Evolutionary conservation across 2,888 invertebrate genomes (phyloP), one percentile per base, ranked within the genome.

Genomic region (Chaetogeoica ovagalla): DNA sequence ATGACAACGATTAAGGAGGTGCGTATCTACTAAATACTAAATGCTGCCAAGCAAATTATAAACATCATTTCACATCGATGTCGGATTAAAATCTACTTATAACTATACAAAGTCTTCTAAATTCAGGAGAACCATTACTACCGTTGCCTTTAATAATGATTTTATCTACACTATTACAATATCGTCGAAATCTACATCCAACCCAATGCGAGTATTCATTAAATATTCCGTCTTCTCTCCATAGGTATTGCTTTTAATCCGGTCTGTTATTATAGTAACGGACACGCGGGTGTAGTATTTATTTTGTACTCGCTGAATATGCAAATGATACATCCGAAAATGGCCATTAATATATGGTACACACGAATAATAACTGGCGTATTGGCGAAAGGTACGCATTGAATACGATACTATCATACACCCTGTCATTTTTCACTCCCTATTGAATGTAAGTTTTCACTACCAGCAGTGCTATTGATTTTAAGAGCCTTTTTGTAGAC

Each of bases 341-440:
- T 76, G 57, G 48, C 30, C 75, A 76, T 76, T 76, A 76, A 69
- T 76, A 69, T 76, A 76, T 48, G 48, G 69, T 76, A 60, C 69
- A 60, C 76, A 60, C 52, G 60, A 69, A 76, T 60, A 30, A 57
- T 59, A 43, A 65, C 74, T 63, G 63, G 74, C n/a, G 37, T 63
- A 74, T 75, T 65, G 75, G 57, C 8, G 55, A 66, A 66, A 75
- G 65, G 66, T 65, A 75, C 37, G 37, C 17, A 37, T 9, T 55
- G 21, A 17, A 74, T 65, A 55, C 55, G 21, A 74, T 65, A 55
- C 55, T 55, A 55, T 37, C 11, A 55, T 63, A 9, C 60, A 69
- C 23, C 52, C 15, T 13, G 48, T 48, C 48, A 48, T 48, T 11
- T 48, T 48, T 48, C 48, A 11, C 48, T 48, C 48, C 13, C 48